phyloP scores from a whole-genome alignment of 2,113 vertebrate genomes.

The Amphilophus citrinellus region DNA sequence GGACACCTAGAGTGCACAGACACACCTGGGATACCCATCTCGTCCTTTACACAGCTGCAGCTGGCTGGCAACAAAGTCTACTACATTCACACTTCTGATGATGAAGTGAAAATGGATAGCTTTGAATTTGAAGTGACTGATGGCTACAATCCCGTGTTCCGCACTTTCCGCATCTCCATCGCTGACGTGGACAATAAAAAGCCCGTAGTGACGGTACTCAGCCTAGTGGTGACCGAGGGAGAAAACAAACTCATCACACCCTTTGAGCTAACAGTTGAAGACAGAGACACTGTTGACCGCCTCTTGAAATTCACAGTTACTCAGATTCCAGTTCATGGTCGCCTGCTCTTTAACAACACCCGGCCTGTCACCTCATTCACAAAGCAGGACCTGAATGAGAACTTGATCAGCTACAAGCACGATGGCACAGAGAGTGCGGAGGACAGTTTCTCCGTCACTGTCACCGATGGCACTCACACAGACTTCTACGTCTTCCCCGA shows the following conservation, averaged over 20 bases:
- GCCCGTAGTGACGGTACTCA: constrained; percentile 90
- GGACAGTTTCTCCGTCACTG: constrained; percentile 94
- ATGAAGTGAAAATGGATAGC: constrained; percentile 96
- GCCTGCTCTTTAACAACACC: constrained; percentile 88
- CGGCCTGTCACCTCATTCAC: constrained; percentile 86
- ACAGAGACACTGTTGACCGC: constrained; percentile 89
- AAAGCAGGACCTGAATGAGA: constrained; percentile 95
- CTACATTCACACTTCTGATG: constrained; percentile 94
- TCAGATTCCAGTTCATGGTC: constrained; percentile 90
- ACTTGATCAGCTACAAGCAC: constrained; percentile 94
- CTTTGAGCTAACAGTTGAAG: constrained; percentile 93
- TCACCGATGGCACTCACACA: constrained; percentile 93
- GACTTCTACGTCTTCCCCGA: constrained; percentile 96
- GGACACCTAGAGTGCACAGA: constrained; percentile 96
- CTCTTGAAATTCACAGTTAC: constrained; percentile 89
- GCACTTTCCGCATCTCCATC: constrained; percentile 95
- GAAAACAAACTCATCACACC: constrained; percentile 94
- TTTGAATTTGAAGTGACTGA: constrained; percentile 98
- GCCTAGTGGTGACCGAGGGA: constrained; percentile 87
- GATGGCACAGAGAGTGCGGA: constrained; percentile 88
- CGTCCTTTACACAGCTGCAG: constrained; percentile 93
- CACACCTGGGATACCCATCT: constrained; percentile 85
- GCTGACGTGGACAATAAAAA: constrained; percentile 96
- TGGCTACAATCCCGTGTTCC: constrained; percentile 93
- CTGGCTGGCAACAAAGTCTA: constrained; percentile 95